Base-by-base conservation (phyloP, 2,888 invertebrate species). In the Lasioglossum lativentre region DNA sequence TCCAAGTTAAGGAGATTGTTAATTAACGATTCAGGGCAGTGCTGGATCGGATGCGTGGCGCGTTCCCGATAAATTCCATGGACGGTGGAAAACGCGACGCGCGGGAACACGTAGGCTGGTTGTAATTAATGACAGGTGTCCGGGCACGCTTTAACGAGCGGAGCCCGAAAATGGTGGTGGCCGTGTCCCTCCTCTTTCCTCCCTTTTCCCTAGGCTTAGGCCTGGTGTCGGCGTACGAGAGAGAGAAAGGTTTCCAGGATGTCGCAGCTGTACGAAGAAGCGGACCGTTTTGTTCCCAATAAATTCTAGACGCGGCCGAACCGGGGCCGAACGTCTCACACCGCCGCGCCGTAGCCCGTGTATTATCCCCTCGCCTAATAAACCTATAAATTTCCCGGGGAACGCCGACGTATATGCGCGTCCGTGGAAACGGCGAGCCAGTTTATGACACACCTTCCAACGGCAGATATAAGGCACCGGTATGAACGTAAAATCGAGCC, bases 311-410 rank as follows among this genome's bases (percentile, higher is more conserved):
- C 75, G 45, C 45, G 75, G 14, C 70, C 76, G 80, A 76, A 85
- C 71, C 77, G 75, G 70, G 73, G 78, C 72, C 72, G 80, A 70
- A 71, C 79, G 10, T 73, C 75, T 59, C 79, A 45, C 78, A 3
- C 34, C 34, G 34, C 34, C 34, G 34, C 34, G 75, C 72, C 78
- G 70, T 34, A 38, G 38, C 59, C 71, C 59, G 42, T 77, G 90
- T 78, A 88, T 91, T 87, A 91, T 92, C 88, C 87, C 86, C 85
- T 86, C 82, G 84, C 63, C 88, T 91, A 92, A 92, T 92, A 92
- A 92, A 90, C 90, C 88, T 79, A 91, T 92, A 92, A 92, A 92
- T 92, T 89, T 79, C 84, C 75, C 27, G 68, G 76, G 63, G 75
- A 76, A 72, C 59, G 71, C 23, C 52, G 75, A 80, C 79, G 74